Evolutionary conservation across 2,888 invertebrate species (phyloP).

Genomic region (Eumerus sabulonum): DNA sequence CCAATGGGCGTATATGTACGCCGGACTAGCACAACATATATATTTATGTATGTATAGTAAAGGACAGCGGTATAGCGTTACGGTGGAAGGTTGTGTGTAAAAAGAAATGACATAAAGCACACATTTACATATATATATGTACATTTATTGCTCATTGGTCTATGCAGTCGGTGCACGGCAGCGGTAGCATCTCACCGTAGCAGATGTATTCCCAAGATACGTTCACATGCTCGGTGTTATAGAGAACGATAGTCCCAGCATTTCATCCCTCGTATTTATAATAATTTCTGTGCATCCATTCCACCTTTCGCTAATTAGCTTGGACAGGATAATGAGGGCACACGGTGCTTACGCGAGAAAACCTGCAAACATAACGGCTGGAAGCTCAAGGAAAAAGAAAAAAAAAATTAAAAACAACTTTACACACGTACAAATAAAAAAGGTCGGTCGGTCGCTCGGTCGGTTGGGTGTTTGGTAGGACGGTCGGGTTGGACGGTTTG

Average conservation of each 20-base stretch:
- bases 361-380: constrained; percentile 47
- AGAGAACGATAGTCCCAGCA: neutral
- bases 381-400: constrained; percentile 6
- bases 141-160: constrained; percentile 45
- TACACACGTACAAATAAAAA: constrained; percentile 37
- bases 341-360: constrained; percentile 54
- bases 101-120: constrained; percentile 1
- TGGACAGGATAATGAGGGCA: constrained; percentile 63
- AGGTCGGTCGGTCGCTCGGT: constrained; percentile 33
- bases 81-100: neutral
- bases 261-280: constrained; percentile 46
- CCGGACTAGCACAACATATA: constrained; percentile 10
- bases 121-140: constrained; percentile 25
- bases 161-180: constrained; percentile 36
- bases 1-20: no score
- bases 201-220: constrained; percentile 53
- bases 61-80: no score
- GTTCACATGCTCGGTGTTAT: constrained; percentile 29
- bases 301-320: constrained; percentile 61
- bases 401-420: constrained; percentile 4
- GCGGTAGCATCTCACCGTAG: constrained; percentile 17
- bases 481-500: neutral
- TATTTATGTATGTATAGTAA: constrained; percentile 14
- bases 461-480: no score
- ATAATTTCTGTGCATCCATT: constrained; percentile 57